A percentile compares a stretch with the other conserved stretches of the same genome.
phyloP scores from a whole-genome alignment of 2,113 vertebrate species.

The Theristicus caerulescens region DNA sequence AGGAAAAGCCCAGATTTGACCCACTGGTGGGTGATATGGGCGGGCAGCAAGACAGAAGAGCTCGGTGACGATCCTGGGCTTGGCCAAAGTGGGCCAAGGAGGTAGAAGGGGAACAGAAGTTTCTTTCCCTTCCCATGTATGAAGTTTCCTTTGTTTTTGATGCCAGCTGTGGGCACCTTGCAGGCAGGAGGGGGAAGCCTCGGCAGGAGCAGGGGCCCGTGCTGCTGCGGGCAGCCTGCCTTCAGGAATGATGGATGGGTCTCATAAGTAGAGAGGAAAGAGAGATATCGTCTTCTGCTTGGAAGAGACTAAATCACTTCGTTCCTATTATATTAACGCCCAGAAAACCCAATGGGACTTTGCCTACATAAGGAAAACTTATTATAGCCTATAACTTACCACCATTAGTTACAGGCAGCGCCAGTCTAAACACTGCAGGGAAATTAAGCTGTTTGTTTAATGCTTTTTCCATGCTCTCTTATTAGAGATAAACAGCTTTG shows the following conservation, averaged over 20 bases:
- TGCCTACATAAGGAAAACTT: background rate
- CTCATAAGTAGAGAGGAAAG: background rate
- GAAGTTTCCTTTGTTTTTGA: background rate
- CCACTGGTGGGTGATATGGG: background rate
- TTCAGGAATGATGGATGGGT: background rate
- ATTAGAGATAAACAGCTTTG: background rate
- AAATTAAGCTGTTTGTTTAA: background rate
- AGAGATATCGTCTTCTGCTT: background rate
- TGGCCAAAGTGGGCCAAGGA: background rate
- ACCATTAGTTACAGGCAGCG: background rate
- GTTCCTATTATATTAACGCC: background rate
- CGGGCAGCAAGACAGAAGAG: background rate
- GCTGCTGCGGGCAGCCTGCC: background rate
- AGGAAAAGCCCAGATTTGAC: background rate
- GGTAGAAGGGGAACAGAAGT: background rate
- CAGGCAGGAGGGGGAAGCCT: background rate
- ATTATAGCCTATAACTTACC: background rate
- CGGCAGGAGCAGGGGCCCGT: rapidly evolving
- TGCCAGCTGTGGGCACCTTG: background rate
- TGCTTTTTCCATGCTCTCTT: background rate
- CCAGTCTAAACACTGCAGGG: background rate
- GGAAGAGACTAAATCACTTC: background rate
- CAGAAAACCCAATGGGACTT: background rate
- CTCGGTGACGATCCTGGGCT: background rate
- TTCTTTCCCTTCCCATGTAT: background rate